Base-by-base conservation (phyloP, 2,113 vertebrate genomes). In the Sinocyclocheilus anshuiensis region DNA sequence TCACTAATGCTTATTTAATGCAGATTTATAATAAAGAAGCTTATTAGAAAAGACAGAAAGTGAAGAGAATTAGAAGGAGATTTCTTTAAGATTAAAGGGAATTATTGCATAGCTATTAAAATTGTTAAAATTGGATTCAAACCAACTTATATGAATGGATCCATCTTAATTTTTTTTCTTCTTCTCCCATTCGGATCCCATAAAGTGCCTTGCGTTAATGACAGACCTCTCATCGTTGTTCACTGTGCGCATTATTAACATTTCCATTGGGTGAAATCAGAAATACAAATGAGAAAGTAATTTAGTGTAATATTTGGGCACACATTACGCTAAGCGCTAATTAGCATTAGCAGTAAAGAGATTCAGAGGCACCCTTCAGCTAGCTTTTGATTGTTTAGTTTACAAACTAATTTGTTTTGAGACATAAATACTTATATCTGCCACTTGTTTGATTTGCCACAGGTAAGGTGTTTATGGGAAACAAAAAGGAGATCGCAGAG, bases 401-500 rank as follows among this genome's bases (percentile, higher is more conserved):
- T 26, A 45, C 20, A 36, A 87, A 71, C 61, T 77, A 33, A 84
- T 86, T 72, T 81, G 81, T 57, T 81, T 33, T 39, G 71, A 61
- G 33, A 42, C 50, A 48, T 50, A 61, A 57, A 71, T 39, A 65
- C 36, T 78, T 57, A 50, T 36, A 50, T 18, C 20, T 33, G 61
- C n/a, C 20, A 18, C 33, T 50, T 65, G 42, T 75, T 76, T 85
- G 87, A 42, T 91, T 84, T 75, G 83, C 91, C 92, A 5, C 80
- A 99, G 98, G 96, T 71, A 99, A 99, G 87, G 93, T 99, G 91
- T 98, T 91, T 89, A 84, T 99, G 48, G 97, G 98, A 1, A 95
- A 96, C 90, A 99, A 99, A 86, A 93, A 92, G 89, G 97, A 99
- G 92, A 99, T 99, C 9, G 98, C 98, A 0, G 97, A 99, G 89